Evolutionary conservation across 2,113 vertebrate genomes (phyloP).

Genomic region (Crotalus viridis): DNA sequence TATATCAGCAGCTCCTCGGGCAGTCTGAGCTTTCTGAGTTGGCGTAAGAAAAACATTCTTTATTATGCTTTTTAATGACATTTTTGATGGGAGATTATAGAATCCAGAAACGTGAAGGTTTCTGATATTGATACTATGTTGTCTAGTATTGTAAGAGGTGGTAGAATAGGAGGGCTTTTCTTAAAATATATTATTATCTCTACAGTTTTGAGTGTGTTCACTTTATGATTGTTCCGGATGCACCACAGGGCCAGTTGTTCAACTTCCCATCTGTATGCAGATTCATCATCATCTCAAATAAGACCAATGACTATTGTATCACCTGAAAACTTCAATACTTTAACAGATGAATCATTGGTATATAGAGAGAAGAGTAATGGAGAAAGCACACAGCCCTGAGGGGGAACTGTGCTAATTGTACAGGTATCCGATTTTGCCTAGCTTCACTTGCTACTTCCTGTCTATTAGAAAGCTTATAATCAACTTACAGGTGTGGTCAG

Average conservation of each 20-base stretch:
- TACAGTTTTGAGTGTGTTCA: background rate
- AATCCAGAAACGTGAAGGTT: background rate
- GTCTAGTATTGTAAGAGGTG: background rate
- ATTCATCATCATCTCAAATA: background rate
- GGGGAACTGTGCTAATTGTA: background rate
- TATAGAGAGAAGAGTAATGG: background rate
- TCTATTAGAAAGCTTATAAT: background rate
- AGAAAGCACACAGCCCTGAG: background rate
- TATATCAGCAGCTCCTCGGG: background rate
- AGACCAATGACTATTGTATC: background rate
- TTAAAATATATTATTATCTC: background rate
- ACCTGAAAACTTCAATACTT: background rate
- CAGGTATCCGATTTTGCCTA: background rate
- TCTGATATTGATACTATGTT: background rate
- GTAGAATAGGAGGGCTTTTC: background rate
- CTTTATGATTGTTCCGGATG: background rate
- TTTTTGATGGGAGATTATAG: background rate
- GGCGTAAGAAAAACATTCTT: background rate
- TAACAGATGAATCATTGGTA: background rate
- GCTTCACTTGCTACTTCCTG: background rate
- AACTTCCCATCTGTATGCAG: background rate
- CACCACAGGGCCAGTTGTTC: background rate
- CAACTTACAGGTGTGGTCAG: background rate
- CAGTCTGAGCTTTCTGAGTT: background rate
- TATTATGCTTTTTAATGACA: background rate